Conservation (phyloP, 2,888 invertebrate species). For the Philereme transversata region DNA sequence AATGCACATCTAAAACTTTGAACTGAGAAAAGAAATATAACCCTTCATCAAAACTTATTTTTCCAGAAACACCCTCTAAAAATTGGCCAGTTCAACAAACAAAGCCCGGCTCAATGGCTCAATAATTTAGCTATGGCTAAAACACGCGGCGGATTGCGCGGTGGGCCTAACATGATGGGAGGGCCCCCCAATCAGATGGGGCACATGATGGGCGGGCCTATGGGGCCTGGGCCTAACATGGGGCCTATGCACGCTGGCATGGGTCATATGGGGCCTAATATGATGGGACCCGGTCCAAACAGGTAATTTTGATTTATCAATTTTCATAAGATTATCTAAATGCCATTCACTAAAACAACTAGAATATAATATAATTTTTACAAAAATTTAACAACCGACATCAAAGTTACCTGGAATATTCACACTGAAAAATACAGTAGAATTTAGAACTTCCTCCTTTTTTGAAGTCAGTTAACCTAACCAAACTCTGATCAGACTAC, state of each 20-base stretch:
- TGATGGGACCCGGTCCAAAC: constrained; percentile 72
- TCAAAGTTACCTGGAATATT: too few species aligned
- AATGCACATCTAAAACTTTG: too few species aligned
- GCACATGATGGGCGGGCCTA: constrained; percentile 80
- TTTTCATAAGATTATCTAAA: not conserved
- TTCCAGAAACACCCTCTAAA: constrained; percentile 94
- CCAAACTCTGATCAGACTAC: too few species aligned
- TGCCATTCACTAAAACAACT: too few species aligned
- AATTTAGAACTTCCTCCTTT: too few species aligned
- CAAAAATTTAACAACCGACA: too few species aligned
- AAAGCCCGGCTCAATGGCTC: constrained; percentile 92
- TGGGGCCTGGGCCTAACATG: constrained; percentile 78
- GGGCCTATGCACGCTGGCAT: constrained; percentile 76
- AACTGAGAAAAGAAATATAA: not conserved
- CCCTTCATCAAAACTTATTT: not conserved
- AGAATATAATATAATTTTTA: too few species aligned
- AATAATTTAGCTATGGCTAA: constrained; percentile 91
- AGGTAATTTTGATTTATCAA: constrained; percentile 21
- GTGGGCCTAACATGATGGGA: constrained; percentile 80
- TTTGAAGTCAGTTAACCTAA: too few species aligned
- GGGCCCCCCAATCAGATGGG: constrained; percentile 76
- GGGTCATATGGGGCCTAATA: constrained; percentile 79
- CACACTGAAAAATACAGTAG: too few species aligned
- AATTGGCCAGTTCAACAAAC: constrained; percentile 93
- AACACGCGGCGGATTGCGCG: constrained; percentile 86